Base-by-base conservation (phyloP, 2,888 invertebrate species). In the Drosophila mulleri region DNA sequence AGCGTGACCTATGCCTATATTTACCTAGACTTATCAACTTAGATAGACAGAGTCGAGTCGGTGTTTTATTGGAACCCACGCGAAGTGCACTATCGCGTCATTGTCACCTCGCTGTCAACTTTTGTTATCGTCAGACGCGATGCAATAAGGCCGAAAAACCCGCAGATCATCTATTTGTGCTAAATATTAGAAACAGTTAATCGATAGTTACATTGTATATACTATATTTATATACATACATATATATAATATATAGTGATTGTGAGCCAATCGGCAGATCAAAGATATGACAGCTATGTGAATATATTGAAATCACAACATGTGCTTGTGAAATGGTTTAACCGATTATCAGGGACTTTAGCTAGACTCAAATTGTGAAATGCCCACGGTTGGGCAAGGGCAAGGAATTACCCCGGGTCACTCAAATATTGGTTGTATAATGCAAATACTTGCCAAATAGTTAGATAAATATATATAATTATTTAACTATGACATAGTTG, bases 101-200 rank as follows among this genome's bases (percentile, higher is more conserved):
- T 75, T 67, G 62, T 37, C 57, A 58, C 57, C 14, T 29, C 26
- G 37, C 39, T 77, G 72, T 58, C 59, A 75, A 60, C 32, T 26
- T 26, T 26, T 37, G 37, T 53, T 56, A 67, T 56, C 39, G 60
- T 23, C 52, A n/a, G 63, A 12, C 26, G 35, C 45, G 42, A 32
- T 32, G 39, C 39, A 58, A 32, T 35, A 20, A 41, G 18, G 37
- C 37, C 58, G 58, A 42, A 48, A 48, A 45, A 29, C 41, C 57
- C 41, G 54, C 56, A 47, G 42, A 2, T 35, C 23, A 35, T 35
- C 54, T 84, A 67, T 87, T 87, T 84, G 68, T 45, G 32, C 39
- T 67, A 63, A 26, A n/a, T 56, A 82, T 87, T 87, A 69, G 73
- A 84, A 82, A 72, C 62, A 45, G 39, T 35, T 54, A 54, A 39